phyloP scores from a whole-genome alignment of 64 coral and sea anemone genomes.

The Actinia equina region DNA sequence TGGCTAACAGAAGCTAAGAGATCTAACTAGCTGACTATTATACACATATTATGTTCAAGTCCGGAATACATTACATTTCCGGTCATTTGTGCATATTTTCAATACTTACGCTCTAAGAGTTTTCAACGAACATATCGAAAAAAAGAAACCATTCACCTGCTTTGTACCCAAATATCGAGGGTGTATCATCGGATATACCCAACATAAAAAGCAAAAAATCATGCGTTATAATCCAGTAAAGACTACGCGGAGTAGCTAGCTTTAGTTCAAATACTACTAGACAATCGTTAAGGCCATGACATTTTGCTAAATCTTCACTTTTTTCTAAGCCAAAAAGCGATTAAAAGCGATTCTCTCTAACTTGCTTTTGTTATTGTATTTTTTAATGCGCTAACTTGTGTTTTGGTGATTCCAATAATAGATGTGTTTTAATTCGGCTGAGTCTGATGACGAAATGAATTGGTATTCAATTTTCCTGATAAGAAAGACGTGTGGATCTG shows the following conservation, averaged over 20 bases:
- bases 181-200: not conserved
- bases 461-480: too few relatives aligned
- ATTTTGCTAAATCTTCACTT: not conserved
- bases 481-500: too few relatives aligned
- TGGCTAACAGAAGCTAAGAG: not conserved
- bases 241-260: not conserved
- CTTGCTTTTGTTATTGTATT: too few relatives aligned
- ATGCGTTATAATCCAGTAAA: not conserved
- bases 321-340: not conserved
- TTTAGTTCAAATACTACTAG: not conserved
- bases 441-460: too few relatives aligned
- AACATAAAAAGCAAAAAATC: not conserved
- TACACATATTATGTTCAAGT: not conserved
- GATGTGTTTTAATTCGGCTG: too few relatives aligned
- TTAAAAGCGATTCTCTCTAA: not conserved
- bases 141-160: not conserved
- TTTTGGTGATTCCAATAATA: too few relatives aligned
- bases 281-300: not conserved
- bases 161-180: not conserved
- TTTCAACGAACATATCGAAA: not conserved
- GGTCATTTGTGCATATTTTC: not conserved
- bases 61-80: not conserved
- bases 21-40: constrained; percentile 1
- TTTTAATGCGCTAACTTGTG: too few relatives aligned
- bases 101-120: not conserved